A percentile compares a stretch with the other conserved stretches of the same genome.
These are phyloP conservation scores for Sinodicranocentrus sp. DNA, from an alignment of 2,888 invertebrate species.

Conservation along the genomic window DNA sequence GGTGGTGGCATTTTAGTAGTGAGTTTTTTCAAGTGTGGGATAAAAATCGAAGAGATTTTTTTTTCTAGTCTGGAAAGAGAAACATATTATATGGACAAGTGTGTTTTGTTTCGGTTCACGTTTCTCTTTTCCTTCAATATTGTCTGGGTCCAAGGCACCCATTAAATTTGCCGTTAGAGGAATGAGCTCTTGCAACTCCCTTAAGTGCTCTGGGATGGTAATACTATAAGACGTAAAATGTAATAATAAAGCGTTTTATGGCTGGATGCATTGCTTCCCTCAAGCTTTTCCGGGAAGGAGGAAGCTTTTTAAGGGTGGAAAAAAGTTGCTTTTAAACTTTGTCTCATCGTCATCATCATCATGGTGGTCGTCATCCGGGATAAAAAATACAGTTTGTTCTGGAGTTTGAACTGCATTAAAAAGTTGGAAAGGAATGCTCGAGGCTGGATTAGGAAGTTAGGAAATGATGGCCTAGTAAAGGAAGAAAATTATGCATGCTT, in stretches of 20 bases:
- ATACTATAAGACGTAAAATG: conserved; percentile 55
- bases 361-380: neutral
- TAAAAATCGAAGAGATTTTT: too few species aligned
- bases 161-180: conserved; percentile 55
- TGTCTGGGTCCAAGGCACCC: conserved; percentile 43
- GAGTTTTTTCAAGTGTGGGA: too few species aligned
- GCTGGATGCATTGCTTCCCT: conserved; percentile 40
- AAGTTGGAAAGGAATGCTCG: too few species aligned
- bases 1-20: too few species aligned
- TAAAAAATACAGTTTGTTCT: too few species aligned
- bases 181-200: conserved; percentile 58
- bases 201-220: conserved; percentile 60
- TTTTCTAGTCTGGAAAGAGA: too few species aligned
- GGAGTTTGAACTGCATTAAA: too few species aligned
- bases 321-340: conserved; percentile 5
- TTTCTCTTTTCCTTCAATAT: conserved; percentile 23
- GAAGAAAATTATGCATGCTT: too few species aligned
- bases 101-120: too few species aligned
- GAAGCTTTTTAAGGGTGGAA: neutral
- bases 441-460: too few species aligned
- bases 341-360: conserved; percentile 28
- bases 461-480: too few species aligned
- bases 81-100: too few species aligned
- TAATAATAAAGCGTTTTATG: conserved; percentile 63
- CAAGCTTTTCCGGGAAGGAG: conserved; percentile 25